Evolutionary conservation across 2,113 vertebrate genomes (phyloP), one percentile per base, ranked within the genome.

Genomic region (Galemys pyrenaicus): DNA sequence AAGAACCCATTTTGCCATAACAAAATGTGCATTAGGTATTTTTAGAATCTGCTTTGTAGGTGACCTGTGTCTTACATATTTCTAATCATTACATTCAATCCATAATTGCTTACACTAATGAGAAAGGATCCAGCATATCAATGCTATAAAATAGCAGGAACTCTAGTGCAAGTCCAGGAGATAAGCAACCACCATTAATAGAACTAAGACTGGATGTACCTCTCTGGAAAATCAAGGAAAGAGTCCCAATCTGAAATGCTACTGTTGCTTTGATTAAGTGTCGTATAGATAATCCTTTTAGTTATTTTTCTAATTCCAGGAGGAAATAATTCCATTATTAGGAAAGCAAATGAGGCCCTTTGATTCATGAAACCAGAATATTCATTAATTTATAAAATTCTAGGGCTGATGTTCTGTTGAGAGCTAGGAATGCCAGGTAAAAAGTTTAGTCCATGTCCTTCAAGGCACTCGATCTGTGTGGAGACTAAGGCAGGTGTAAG

Each of bases 281-380:
- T 62, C 79, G n/a, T 77, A 41, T 92, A 79, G 67, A 82, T 60
- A 79, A 26, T 67, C 30, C 54, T 37, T 78, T 41, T 73, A 84
- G 56, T 41, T 95, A 65, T 94, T 86, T 96, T 80, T 74, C 94
- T 73, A 46, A 65, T 82, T 54, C 74, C 89, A 95, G 46, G 71
- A 93, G 94, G 87, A 95, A 97, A 96, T 89, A 65, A 95, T 94
- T 92, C 77, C 30, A 88, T 89, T 94, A 46, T 91, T 96, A 87
- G 82, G 65, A 95, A 94, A 94, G 83, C 83, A 95, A 81, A 95
- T 58, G 70, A 91, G 54, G 41, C 24, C 54, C 9, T 94, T 94
- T 95, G 58, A 97, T 95, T 82, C 78, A 92, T 90, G 75, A 86
- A 74, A 51, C 60, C 70, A 39, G 46, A 82, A 56, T 78, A 58